A percentile compares a stretch with the other conserved stretches of the same genome.
phyloP scores from a whole-genome alignment of 2,797 vertebrate genomes.

The Lacerta viridis region DNA sequence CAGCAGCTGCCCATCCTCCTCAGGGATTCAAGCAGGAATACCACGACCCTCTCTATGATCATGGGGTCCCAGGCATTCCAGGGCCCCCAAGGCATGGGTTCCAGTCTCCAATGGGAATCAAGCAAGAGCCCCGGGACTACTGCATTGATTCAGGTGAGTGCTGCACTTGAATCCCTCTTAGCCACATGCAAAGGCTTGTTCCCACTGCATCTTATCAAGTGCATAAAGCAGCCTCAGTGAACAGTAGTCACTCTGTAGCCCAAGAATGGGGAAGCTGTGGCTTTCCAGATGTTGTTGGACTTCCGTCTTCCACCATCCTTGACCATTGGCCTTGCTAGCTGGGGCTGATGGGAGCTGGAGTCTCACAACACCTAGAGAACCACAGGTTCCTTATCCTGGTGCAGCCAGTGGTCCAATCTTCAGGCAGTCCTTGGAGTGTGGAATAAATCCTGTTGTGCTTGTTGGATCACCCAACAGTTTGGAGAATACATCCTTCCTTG shows the following conservation, averaged over 20 bases:
- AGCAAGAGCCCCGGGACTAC: slow-evolving; percentile 95
- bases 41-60: slow-evolving; percentile 92
- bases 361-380: not conserved
- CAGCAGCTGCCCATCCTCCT: slow-evolving; percentile 81
- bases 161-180: not conserved
- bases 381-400: not conserved
- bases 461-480: not conserved
- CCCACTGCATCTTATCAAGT: not conserved
- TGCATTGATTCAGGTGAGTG: slow-evolving; percentile 95
- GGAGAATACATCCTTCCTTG: not conserved
- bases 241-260: no score
- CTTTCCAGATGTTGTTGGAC: not conserved
- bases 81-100: slow-evolving; percentile 82
- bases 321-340: not conserved
- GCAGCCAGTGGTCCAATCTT: not conserved
- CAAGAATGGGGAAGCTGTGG: not conserved
- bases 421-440: not conserved
- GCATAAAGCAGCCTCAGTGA: not conserved
- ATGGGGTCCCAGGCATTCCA: slow-evolving; percentile 85
- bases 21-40: slow-evolving; percentile 96
- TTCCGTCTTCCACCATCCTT: not conserved
- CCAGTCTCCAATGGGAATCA: slow-evolving; percentile 91
- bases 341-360: not conserved
- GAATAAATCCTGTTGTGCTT: not conserved
- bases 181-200: not conserved